Conservation (phyloP, 2,888 invertebrate genomes). For the Barypeithes pellucidus region DNA sequence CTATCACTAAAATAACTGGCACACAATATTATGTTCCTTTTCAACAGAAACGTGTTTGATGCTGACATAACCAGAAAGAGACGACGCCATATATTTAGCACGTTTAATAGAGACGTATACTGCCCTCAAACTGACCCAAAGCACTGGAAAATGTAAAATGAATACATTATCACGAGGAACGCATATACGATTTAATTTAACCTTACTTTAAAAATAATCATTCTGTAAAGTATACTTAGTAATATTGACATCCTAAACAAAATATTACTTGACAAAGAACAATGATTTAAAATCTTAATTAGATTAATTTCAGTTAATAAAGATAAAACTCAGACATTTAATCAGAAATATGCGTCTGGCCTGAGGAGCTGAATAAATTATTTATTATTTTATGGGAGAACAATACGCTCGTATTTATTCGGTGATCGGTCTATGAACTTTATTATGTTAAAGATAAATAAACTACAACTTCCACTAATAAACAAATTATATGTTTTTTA, state of each 20-base stretch:
- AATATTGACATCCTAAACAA: neutral
- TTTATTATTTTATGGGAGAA: neutral
- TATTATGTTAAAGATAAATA: neutral
- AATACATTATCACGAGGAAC: neutral
- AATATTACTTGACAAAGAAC: neutral
- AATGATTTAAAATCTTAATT: neutral
- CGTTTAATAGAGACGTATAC: neutral
- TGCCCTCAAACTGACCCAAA: neutral
- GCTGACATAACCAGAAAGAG: neutral
- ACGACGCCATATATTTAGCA: neutral
- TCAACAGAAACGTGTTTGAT: neutral
- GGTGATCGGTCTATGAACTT: conserved; percentile 6
- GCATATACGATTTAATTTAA: neutral
- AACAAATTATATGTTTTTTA: neutral
- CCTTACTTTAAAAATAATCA: neutral
- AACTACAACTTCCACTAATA: neutral
- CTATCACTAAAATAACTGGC: conserved; percentile 7
- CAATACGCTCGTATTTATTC: neutral
- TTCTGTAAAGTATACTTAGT: neutral
- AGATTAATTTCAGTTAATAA: neutral
- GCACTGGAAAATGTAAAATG: neutral
- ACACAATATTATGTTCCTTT: neutral
- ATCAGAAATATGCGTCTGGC: neutral
- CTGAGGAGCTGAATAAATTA: neutral
- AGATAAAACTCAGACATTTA: neutral